Percentiles rank a stretch among this genome's conserved stretches.
Conservation (phyloP, 2,113 vertebrate species). For the Pitta sordida region DNA sequence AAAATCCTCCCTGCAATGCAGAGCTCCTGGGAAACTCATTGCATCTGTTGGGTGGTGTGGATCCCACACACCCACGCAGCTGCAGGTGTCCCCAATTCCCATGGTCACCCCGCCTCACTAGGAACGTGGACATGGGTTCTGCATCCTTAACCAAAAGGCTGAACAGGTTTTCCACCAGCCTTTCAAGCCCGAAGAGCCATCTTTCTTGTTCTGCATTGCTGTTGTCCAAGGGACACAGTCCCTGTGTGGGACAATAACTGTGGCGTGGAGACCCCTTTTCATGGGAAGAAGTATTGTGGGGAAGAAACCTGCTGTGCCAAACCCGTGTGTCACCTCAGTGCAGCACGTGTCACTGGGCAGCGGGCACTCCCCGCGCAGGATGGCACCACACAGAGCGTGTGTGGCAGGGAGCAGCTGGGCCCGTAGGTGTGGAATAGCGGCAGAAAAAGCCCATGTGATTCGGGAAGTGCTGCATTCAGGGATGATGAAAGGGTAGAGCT, state of each 20-base stretch:
- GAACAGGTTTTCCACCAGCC: neutral
- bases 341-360: neutral
- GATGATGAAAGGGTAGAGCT: neutral
- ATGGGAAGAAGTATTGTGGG: accelerated
- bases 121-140: neutral
- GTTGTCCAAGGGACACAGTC: neutral
- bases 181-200: neutral
- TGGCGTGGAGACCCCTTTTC: accelerated
- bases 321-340: neutral
- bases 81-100: accelerated
- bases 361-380: neutral
- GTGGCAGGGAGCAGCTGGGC: constrained; percentile 12
- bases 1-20: neutral
- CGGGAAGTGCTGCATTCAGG: neutral
- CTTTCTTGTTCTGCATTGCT: neutral
- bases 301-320: accelerated
- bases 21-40: neutral
- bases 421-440: neutral
- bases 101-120: accelerated
- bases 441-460: neutral
- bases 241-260: accelerated
- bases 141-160: neutral
- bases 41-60: neutral
- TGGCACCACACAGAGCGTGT: neutral
- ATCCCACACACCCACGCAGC: accelerated